phyloP scores from a whole-genome alignment of 2,797 vertebrate genomes.

The Sternotherus odoratus region DNA sequence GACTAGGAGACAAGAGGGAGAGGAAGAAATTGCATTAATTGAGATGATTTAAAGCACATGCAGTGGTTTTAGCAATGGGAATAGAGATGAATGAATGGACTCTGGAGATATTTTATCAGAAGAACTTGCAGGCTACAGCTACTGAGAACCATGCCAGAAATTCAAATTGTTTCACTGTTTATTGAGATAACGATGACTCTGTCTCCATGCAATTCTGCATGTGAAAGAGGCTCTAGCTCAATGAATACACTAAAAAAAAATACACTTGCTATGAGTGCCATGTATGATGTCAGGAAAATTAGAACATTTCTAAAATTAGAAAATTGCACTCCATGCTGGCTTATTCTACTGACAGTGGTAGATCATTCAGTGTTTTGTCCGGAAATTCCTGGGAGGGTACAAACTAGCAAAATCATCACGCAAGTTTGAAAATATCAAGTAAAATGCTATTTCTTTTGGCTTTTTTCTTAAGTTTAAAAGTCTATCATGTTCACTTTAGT shows the following conservation, averaged over 20 bases:
- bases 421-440: neutral
- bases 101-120: neutral
- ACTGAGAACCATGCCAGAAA: neutral
- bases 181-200: neutral
- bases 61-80: neutral
- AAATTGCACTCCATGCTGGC: neutral
- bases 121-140: neutral
- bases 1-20: neutral
- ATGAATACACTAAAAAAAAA: conserved; percentile 14
- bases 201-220: neutral
- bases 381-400: neutral
- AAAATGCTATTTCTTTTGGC: neutral
- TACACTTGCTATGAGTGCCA: neutral
- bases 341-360: neutral
- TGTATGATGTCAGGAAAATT: neutral
- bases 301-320: too few relatives aligned
- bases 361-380: neutral
- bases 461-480: neutral
- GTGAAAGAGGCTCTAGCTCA: neutral
- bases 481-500: neutral
- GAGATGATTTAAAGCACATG: conserved; percentile 25
- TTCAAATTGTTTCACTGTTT: conserved; percentile 10
- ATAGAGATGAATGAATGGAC: conserved; percentile 14
- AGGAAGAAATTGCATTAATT: neutral
- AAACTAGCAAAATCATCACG: neutral